Percentiles rank a stretch among this genome's conserved stretches.
These are phyloP conservation scores for Calliopsis andreniformis DNA, from an alignment of 1,140 invertebrate species.

Conservation along the genomic window DNA sequence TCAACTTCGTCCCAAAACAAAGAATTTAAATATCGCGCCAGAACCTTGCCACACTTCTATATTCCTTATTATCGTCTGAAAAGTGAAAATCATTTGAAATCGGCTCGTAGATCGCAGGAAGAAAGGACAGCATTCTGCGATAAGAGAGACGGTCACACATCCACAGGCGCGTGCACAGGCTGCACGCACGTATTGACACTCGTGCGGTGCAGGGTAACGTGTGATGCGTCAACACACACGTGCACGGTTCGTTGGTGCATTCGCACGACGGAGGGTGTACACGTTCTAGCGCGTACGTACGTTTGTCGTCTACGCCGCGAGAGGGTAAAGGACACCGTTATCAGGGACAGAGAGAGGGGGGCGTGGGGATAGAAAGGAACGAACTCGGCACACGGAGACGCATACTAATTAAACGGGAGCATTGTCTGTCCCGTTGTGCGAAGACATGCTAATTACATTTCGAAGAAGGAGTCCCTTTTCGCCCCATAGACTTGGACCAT, in stretches of 20 bases:
- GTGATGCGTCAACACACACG: conserved; percentile 45
- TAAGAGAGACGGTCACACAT: conserved; percentile 10
- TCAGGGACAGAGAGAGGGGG: neutral
- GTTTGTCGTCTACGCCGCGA: conserved; percentile 8
- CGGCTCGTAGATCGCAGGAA: neutral
- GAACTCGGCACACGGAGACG: conserved; percentile 34
- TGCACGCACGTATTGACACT: conserved; percentile 52
- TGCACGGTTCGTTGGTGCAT: conserved; percentile 43
- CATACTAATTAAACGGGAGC: conserved; percentile 74
- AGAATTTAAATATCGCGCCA: neutral
- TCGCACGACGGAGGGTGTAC: conserved; percentile 1
- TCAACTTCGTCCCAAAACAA: no score
- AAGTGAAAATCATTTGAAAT: no score
- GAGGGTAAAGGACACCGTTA: neutral
- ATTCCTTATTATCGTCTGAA: no score
- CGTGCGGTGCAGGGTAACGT: conserved; percentile 45
- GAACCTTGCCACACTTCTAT: no score
- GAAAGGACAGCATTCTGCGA: neutral
- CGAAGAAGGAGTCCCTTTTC: conserved; percentile 70
- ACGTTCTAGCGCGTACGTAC: conserved; percentile 15
- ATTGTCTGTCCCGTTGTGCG: conserved; percentile 70
- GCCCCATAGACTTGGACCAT: conserved; percentile 48
- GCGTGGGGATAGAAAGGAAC: conserved; percentile 25
- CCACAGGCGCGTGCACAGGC: conserved; percentile 5
- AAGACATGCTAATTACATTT: conserved; percentile 79